Evolutionary conservation across 2,888 invertebrate genomes (phyloP).

Genomic region (Drosophila subsilvestris): DNA sequence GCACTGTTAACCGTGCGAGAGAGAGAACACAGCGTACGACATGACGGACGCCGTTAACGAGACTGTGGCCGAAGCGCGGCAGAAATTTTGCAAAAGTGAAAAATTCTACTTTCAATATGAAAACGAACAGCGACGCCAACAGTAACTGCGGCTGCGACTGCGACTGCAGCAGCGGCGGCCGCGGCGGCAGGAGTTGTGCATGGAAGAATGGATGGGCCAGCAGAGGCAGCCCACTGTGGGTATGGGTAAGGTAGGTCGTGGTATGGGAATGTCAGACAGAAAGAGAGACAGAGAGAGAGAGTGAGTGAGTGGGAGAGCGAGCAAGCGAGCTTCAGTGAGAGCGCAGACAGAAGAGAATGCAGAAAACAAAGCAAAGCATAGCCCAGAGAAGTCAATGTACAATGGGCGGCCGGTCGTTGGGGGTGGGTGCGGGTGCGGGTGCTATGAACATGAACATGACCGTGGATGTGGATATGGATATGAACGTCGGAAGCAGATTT

Average conservation of each 20-base stretch:
- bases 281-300: constrained; percentile 6
- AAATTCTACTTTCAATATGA: constrained; percentile 80
- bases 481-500: constrained; percentile 49
- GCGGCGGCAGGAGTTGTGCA: constrained; percentile 71
- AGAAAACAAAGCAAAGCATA: constrained; percentile 80
- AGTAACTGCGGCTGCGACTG: constrained; percentile 28
- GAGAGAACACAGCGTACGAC: constrained; percentile 75
- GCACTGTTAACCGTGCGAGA: constrained; percentile 36
- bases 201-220: constrained; percentile 59
- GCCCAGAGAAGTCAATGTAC: constrained; percentile 82
- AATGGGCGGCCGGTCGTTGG: constrained; percentile 46
- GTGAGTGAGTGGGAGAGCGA: constrained; percentile 21
- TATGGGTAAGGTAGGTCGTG: constrained; percentile 84
- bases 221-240: constrained; percentile 81
- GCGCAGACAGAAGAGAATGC: constrained; percentile 56
- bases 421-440: constrained; percentile 59
- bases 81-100: constrained; percentile 80
- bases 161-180: constrained; percentile 22
- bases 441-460: constrained; percentile 62
- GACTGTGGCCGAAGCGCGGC: constrained; percentile 74
- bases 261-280: constrained; percentile 69
- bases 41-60: constrained; percentile 82
- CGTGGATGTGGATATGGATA: constrained; percentile 2
- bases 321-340: constrained; percentile 12
- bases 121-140: constrained; percentile 61